Conservation (phyloP, 2,797 vertebrate species). For the Ataeniobius toweri region DNA sequence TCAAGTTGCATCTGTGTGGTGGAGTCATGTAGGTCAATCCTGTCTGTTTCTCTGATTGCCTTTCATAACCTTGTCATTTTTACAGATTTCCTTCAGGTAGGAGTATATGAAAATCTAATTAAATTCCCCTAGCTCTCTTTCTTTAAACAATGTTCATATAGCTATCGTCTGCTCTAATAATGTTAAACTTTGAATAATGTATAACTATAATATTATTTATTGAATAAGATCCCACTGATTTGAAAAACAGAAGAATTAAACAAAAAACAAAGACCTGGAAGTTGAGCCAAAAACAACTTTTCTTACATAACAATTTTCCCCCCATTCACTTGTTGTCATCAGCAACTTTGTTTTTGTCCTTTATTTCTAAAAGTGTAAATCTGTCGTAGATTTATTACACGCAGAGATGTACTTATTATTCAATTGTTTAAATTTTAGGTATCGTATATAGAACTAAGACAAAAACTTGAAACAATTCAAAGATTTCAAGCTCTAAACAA, state of each 20-base stretch:
- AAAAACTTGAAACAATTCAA: not conserved
- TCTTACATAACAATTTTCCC: too few species aligned
- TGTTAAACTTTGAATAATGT: not conserved
- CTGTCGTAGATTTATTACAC: too few species aligned
- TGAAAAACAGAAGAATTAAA: not conserved
- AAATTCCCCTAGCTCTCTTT: not conserved
- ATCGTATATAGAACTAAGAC: not conserved
- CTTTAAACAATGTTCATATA: not conserved
- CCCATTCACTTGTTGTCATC: too few species aligned
- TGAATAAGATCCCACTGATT: not conserved
- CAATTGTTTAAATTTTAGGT: too few species aligned
- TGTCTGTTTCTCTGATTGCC: conserved; percentile 21
- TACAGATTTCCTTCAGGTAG: not conserved
- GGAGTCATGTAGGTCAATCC: conserved; percentile 19
- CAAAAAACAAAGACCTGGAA: too few species aligned
- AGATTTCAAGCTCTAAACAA: not conserved
- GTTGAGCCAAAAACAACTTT: too few species aligned
- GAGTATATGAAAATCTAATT: not conserved
- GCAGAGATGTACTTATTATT: too few species aligned
- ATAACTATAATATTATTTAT: not conserved
- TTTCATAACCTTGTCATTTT: conserved; percentile 4
- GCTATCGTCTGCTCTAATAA: not conserved
- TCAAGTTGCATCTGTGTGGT: conserved; percentile 13
- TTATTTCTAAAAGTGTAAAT: too few species aligned
- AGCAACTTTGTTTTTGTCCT: too few species aligned